Conservation (phyloP, 2,888 invertebrate species). For the Hydrotaea cyrtoneurina region DNA sequence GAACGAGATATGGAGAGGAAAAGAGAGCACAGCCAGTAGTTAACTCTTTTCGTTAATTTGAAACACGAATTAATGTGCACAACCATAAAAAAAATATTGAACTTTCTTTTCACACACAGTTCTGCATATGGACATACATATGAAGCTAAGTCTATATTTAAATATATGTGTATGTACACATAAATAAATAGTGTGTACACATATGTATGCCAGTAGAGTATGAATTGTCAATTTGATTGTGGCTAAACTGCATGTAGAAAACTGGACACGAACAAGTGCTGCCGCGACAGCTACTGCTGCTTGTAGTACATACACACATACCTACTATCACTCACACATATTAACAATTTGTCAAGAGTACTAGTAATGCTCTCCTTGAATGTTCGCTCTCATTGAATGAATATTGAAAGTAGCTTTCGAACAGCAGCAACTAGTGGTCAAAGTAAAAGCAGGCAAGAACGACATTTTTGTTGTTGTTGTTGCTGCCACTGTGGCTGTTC, state of each 20-base stretch:
- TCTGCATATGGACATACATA: too few relatives aligned
- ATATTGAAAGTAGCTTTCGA: constrained; percentile 55
- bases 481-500: neutral
- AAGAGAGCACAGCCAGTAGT: constrained; percentile 63
- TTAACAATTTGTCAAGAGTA: constrained; percentile 3
- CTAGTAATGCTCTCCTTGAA: neutral
- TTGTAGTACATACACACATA: too few relatives aligned
- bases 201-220: neutral
- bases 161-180: neutral
- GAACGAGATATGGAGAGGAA: constrained; percentile 37
- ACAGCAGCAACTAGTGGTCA: constrained; percentile 71
- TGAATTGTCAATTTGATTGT: constrained; percentile 26
- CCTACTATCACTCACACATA: neutral
- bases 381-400: constrained; percentile 33
- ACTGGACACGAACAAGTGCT: neutral
- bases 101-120: too few relatives aligned
- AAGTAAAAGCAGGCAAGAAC: constrained; percentile 53
- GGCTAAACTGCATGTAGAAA: constrained; percentile 29
- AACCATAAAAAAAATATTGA: neutral
- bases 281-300: neutral
- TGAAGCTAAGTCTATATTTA: too few relatives aligned
- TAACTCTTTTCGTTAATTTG: neutral
- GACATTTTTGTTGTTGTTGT: neutral
- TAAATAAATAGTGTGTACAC: neutral
- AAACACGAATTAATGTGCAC: neutral